Evolutionary conservation across 2,888 invertebrate genomes (phyloP).

Genomic region (Acleris laterana): DNA sequence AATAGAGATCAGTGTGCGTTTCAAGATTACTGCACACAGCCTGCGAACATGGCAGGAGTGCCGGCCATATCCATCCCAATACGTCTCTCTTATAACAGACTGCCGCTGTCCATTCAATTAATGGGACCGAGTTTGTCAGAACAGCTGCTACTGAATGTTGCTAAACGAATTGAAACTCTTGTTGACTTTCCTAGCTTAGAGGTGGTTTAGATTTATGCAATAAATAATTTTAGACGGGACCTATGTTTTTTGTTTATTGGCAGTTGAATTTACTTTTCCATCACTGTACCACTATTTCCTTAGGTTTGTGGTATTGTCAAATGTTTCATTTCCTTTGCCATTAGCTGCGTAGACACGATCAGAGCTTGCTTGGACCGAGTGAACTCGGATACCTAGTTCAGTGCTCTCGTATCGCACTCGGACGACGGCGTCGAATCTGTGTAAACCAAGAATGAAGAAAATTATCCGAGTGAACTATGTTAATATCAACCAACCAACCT

Average conservation of each 20-base stretch:
- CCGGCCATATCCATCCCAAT: conserved; percentile 96
- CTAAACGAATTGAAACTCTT: conserved; percentile 91
- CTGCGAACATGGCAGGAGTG: conserved; percentile 98
- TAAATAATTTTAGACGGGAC: conserved; percentile 23
- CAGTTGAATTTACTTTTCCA: not conserved
- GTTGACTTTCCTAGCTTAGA: conserved; percentile 85
- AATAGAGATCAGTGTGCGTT: conserved; percentile 94
- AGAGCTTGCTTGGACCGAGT: no score
- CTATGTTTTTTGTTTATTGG: conserved; percentile 1
- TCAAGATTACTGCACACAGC: conserved; percentile 97
- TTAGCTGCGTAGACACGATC: no score
- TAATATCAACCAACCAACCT: no score
- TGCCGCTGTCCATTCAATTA: conserved; percentile 95
- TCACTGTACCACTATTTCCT: no score
- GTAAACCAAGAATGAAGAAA: no score
- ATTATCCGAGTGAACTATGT: no score
- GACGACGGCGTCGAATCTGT: no score
- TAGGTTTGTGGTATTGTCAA: no score
- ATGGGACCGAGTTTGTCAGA: conserved; percentile 93
- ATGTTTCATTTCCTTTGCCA: no score
- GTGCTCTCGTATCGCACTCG: no score
- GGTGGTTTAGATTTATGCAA: conserved; percentile 22
- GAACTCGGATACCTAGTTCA: no score
- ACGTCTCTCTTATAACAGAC: conserved; percentile 87
- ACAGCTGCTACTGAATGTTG: conserved; percentile 88